Evolutionary conservation across 2,888 invertebrate genomes (phyloP).

Genomic region (Petrolisthes manimaculis): DNA sequence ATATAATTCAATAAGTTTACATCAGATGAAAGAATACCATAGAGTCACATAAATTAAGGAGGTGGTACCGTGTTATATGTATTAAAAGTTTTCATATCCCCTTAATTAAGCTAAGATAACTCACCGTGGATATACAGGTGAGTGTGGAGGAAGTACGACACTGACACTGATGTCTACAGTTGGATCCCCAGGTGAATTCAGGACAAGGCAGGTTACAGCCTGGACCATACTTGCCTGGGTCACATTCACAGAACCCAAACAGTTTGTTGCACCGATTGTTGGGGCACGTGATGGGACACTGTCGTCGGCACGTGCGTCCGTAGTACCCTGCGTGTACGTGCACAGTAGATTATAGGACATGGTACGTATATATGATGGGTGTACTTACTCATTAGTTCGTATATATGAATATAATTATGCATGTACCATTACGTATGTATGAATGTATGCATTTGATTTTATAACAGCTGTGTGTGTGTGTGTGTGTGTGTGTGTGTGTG

Average conservation of each 20-base stretch:
- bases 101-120: not conserved
- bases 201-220: slow-evolving; percentile 53
- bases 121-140: slow-evolving; percentile 44
- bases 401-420: no score
- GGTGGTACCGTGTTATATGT: no score
- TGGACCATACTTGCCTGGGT: slow-evolving; percentile 54
- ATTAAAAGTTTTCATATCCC: no score
- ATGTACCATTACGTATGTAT: not conserved
- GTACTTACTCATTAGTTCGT: not conserved
- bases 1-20: no score
- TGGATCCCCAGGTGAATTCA: slow-evolving; percentile 54
- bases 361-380: not conserved
- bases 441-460: no score
- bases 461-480: not conserved
- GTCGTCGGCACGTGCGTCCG: slow-evolving; percentile 40
- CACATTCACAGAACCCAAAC: slow-evolving; percentile 63
- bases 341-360: not conserved
- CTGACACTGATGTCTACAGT: slow-evolving; percentile 61
- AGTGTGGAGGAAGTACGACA: slow-evolving; percentile 38
- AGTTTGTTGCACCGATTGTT: slow-evolving; percentile 54
- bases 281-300: slow-evolving; percentile 51
- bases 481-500: no score
- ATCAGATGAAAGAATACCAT: no score
- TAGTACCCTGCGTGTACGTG: slow-evolving; percentile 43
- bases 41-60: no score